Conservation (phyloP, 2,113 vertebrate genomes). For the Eulemur macaco region DNA sequence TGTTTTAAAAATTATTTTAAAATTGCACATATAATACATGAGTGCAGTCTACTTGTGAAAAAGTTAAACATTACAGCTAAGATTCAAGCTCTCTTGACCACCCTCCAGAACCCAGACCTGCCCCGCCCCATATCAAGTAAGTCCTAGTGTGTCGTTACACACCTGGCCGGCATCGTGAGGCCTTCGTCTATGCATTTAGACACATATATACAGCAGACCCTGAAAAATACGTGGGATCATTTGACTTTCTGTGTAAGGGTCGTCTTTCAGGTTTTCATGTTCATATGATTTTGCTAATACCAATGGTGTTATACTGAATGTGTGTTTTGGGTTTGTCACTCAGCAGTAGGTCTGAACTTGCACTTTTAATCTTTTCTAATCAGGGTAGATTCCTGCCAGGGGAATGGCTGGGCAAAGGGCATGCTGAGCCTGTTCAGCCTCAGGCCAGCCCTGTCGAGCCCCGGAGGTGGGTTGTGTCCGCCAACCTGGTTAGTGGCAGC, state of each 20-base stretch:
- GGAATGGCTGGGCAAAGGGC: not conserved
- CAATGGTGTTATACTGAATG: not conserved
- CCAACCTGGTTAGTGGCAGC: not conserved
- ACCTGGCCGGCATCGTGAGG: not conserved
- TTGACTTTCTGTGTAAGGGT: not conserved
- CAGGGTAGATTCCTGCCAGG: not conserved
- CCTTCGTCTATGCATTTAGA: no score
- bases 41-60: not conserved
- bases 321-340: not conserved
- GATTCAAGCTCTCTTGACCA: not conserved
- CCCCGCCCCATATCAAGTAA: not conserved
- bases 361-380: not conserved
- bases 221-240: fast-evolving
- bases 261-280: not conserved
- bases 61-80: not conserved
- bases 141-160: fast-evolving
- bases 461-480: not conserved
- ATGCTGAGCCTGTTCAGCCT: not conserved
- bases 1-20: not conserved
- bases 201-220: not conserved
- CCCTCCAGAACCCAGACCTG: not conserved
- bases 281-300: not conserved
- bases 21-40: not conserved
- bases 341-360: not conserved
- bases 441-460: not conserved